A percentile compares a stretch with the other conserved stretches of the same genome.
Evolutionary conservation across 2,797 vertebrate species (phyloP).

Genomic region (Anolis apletophallus): DNA sequence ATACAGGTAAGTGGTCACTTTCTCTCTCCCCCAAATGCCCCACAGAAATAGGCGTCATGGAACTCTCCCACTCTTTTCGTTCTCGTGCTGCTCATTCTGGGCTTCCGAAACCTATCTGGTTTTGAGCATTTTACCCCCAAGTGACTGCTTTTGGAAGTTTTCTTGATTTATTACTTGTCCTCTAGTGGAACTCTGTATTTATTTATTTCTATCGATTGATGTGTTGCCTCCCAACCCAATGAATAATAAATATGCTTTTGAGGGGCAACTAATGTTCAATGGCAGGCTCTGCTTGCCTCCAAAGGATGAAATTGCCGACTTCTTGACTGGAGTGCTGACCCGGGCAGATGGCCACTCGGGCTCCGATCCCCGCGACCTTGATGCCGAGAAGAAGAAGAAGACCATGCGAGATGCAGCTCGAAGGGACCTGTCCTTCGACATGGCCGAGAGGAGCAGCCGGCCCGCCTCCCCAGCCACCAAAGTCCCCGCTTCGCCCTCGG

Average conservation of each 20-base stretch:
- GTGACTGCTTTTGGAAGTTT: no score
- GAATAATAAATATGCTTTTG: no score
- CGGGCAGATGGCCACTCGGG: slow-evolving; percentile 86
- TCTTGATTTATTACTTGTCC: no score
- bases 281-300: not conserved
- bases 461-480: slow-evolving; percentile 88
- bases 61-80: not conserved
- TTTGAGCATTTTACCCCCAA: not conserved
- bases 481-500: slow-evolving; percentile 91
- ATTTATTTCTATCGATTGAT: no score
- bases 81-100: no score
- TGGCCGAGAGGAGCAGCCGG: slow-evolving; percentile 85
- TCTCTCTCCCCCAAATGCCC: not conserved
- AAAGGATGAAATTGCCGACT: slow-evolving; percentile 96
- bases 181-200: no score
- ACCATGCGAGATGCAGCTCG: slow-evolving; percentile 76
- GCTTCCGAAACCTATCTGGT: not conserved
- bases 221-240: no score
- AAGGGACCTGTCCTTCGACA: slow-evolving; percentile 90
- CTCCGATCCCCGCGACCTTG: slow-evolving; percentile 90
- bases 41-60: not conserved
- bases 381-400: slow-evolving; percentile 92
- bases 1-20: slow-evolving; percentile 85
- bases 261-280: not conserved
- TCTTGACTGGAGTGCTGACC: slow-evolving; percentile 91